These are phyloP conservation scores for Lycopodina hypogea DNA, from an alignment of 37 sponge, comb jelly and placozoan species.

Conservation along the genomic window DNA sequence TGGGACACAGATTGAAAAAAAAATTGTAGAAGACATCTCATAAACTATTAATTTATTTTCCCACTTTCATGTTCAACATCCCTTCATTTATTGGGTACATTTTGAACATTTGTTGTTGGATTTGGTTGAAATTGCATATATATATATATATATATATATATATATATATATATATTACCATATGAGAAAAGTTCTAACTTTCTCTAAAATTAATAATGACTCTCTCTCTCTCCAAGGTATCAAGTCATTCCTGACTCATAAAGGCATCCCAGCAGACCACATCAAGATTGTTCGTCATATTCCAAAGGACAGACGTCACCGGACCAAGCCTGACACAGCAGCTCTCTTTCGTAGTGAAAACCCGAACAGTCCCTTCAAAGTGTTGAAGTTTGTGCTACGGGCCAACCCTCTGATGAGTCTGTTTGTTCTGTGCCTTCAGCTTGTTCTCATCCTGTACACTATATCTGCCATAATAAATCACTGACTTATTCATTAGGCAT, in stretches of 20 bases:
- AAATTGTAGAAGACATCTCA: too few relatives aligned
- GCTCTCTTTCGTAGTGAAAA: constrained; percentile 47
- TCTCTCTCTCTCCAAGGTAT: constrained; percentile 25
- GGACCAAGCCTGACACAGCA: constrained; percentile 77
- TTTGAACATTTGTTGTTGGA: too few relatives aligned
- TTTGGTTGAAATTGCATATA: too few relatives aligned
- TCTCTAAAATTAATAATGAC: too few relatives aligned
- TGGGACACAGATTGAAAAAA: too few relatives aligned
- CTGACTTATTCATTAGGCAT: background rate
- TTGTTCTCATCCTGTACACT: constrained; percentile 19
- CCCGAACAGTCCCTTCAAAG: constrained; percentile 20
- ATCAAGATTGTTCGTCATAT: constrained; percentile 41
- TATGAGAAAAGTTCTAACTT: too few relatives aligned
- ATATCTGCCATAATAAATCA: constrained; percentile 6
- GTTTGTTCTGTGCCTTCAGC: constrained; percentile 15
- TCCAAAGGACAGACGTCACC: constrained; percentile 70
- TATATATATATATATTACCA: too few relatives aligned
- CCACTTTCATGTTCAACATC: too few relatives aligned
- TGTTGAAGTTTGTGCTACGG: constrained; percentile 26
- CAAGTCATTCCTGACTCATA: constrained; percentile 38
- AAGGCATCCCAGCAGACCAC: constrained; percentile 70
- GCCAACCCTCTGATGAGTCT: constrained; percentile 31
- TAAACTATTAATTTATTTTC: too few relatives aligned
- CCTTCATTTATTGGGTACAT: too few relatives aligned
- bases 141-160: too few relatives aligned